Evolutionary conservation across 2,888 invertebrate species (phyloP).

Genomic region (Acronicta leporina): DNA sequence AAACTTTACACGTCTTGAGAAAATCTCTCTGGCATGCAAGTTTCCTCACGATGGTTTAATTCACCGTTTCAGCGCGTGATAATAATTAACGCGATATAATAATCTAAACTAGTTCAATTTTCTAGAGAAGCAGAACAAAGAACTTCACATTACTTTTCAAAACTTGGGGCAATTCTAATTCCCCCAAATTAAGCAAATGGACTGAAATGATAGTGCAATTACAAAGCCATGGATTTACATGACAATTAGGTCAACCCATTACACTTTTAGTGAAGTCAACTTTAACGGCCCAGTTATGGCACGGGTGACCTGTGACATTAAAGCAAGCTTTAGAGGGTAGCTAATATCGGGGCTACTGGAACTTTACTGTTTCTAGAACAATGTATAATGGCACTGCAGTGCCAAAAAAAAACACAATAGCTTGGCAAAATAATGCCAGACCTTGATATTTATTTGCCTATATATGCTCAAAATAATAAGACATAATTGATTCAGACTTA

Average conservation of each 20-base stretch:
- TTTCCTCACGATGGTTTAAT: too few species aligned
- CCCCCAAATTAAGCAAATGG: slow-evolving; percentile 60
- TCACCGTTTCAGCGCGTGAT: too few species aligned
- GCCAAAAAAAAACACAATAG: slow-evolving; percentile 67
- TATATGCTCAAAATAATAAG: slow-evolving; percentile 19
- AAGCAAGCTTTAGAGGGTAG: slow-evolving; percentile 65
- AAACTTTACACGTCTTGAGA: too few species aligned
- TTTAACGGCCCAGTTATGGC: slow-evolving; percentile 59
- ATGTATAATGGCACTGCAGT: slow-evolving; percentile 55
- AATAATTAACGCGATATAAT: background rate
- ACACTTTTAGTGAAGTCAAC: slow-evolving; percentile 59
- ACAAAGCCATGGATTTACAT: slow-evolving; percentile 64
- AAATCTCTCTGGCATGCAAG: too few species aligned
- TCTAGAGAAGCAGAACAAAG: slow-evolving; percentile 3
- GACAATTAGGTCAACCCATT: slow-evolving; percentile 68
- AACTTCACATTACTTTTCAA: slow-evolving; percentile 21
- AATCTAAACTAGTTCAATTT: background rate
- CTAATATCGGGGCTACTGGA: slow-evolving; percentile 67
- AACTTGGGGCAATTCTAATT: slow-evolving; percentile 27
- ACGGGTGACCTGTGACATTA: slow-evolving; percentile 70
- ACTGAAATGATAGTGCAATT: slow-evolving; percentile 60
- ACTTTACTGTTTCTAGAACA: slow-evolving; percentile 47
- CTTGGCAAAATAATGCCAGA: slow-evolving; percentile 64
- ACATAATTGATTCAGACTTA: slow-evolving; percentile 13
- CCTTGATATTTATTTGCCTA: slow-evolving; percentile 66